Evolutionary conservation across 2,113 vertebrate species (phyloP).

Genomic region (Motacilla tschutschensis): DNA sequence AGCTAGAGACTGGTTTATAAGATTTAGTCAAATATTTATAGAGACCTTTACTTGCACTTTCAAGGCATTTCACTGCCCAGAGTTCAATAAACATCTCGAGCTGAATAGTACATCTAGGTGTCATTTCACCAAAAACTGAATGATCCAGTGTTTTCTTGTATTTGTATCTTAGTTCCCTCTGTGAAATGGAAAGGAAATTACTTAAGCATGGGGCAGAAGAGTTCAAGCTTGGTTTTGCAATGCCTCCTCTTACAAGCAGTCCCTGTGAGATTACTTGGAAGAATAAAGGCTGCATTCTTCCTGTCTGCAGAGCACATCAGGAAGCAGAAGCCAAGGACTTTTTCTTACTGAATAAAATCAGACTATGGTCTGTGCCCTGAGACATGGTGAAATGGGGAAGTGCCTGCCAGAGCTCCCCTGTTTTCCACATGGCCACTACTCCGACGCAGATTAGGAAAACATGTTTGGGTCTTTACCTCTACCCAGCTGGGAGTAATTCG

Average conservation of each 20-base stretch:
- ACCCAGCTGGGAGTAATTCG: neutral
- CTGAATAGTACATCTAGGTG: neutral
- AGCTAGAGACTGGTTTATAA: neutral
- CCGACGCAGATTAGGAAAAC: neutral
- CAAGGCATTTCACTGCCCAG: neutral
- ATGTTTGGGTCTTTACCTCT: neutral
- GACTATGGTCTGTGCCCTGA: neutral
- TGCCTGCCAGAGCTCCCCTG: neutral
- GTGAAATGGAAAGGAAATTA: conserved; percentile 7
- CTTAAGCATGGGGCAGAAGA: neutral
- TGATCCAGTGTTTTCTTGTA: neutral
- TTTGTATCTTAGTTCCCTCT: neutral
- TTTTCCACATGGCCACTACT: neutral
- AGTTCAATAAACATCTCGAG: neutral
- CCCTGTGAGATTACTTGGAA: neutral
- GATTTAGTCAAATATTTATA: neutral
- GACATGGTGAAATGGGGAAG: neutral
- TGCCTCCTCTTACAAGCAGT: neutral
- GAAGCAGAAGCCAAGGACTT: neutral
- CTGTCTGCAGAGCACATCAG: neutral
- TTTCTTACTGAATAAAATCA: neutral
- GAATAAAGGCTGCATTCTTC: conserved; percentile 8
- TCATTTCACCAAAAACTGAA: neutral
- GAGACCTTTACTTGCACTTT: neutral
- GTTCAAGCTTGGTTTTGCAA: conserved; percentile 23